Percentiles rank a stretch among this genome's conserved stretches.
Evolutionary conservation across 2,797 vertebrate species (phyloP).

Genomic region (Chiroxiphia lanceolata): DNA sequence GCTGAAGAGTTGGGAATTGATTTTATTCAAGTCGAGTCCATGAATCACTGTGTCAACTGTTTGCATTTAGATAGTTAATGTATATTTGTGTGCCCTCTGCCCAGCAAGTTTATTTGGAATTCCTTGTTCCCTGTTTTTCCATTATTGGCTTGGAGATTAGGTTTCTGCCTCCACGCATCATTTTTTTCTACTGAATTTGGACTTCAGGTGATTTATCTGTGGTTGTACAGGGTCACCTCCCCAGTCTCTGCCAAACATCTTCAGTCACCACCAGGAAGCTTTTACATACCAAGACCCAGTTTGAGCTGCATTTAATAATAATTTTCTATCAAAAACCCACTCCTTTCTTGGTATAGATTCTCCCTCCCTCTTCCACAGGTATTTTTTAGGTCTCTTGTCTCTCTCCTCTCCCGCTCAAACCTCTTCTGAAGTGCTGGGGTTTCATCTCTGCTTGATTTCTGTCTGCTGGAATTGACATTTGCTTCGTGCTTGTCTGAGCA

Average conservation of each 20-base stretch:
- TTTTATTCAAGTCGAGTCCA: neutral
- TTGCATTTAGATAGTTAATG: neutral
- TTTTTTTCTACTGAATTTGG: neutral
- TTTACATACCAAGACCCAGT: neutral
- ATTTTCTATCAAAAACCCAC: neutral
- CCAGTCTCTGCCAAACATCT: neutral
- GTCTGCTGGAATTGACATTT: neutral
- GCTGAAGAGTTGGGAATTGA: neutral
- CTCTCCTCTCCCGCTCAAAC: neutral
- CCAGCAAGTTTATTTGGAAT: neutral
- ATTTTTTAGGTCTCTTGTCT: neutral
- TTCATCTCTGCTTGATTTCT: neutral
- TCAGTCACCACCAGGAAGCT: neutral
- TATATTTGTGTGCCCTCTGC: neutral
- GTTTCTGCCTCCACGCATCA: neutral
- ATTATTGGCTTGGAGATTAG: neutral
- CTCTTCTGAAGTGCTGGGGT: neutral
- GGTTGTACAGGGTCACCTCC: neutral
- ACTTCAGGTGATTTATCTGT: neutral
- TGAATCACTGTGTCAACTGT: neutral
- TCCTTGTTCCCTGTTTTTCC: fast-evolving
- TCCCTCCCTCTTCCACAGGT: neutral
- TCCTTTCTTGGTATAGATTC: neutral
- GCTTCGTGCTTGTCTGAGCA: neutral
- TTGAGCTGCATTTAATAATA: neutral